A percentile compares a stretch with the other conserved stretches of the same genome.
Conservation (phyloP, 2,797 vertebrate species). For the Gymnopithys bicolor region DNA sequence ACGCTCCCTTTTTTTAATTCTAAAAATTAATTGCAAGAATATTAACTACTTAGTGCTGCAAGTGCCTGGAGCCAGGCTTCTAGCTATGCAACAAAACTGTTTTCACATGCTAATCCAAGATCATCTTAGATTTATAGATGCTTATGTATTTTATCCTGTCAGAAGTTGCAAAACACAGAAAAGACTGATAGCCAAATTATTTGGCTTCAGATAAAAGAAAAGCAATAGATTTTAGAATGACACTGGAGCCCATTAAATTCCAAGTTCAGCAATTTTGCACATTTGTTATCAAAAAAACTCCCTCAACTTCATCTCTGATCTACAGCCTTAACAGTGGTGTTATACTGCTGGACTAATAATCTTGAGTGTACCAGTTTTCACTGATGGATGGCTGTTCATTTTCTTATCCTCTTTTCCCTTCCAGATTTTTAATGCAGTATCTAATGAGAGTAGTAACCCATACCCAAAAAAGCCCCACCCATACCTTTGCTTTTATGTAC, state of each 20-base stretch:
- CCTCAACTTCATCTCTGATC: neutral
- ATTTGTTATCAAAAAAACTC: neutral
- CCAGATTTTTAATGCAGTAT: neutral
- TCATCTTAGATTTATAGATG: neutral
- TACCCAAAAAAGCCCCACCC: fast-evolving
- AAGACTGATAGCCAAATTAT: neutral
- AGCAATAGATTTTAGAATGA: neutral
- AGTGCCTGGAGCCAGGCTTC: neutral
- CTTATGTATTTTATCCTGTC: neutral
- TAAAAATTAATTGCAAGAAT: neutral
- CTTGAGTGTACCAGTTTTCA: neutral
- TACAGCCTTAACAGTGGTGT: neutral
- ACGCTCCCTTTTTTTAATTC: neutral
- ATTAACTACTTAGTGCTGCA: neutral
- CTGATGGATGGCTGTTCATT: neutral
- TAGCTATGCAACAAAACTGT: neutral
- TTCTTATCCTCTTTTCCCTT: neutral
- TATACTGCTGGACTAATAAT: neutral
- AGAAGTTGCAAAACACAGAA: neutral
- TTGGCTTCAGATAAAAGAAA: neutral
- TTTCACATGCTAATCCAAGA: neutral
- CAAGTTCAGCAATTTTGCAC: neutral
- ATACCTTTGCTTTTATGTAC: neutral
- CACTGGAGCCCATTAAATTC: neutral
- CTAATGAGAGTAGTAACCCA: neutral